These are phyloP conservation scores for Hemicrepidius hirtus DNA, from an alignment of 2,888 invertebrate genomes.

Conservation along the genomic window DNA sequence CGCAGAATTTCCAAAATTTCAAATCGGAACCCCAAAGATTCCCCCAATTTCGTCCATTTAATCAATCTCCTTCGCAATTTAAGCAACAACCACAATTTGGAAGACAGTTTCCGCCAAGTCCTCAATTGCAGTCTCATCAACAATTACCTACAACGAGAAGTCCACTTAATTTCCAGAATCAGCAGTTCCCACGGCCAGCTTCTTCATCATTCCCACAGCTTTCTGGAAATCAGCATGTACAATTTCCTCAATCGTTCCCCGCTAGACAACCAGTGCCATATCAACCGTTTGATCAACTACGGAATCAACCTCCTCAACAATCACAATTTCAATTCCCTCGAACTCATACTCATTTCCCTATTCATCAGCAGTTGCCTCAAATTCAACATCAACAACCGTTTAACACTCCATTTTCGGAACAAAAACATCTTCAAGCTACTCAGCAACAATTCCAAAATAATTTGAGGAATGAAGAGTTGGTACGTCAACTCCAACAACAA, in stretches of 20 bases:
- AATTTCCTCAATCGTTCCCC: constrained; percentile 50
- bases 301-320: constrained; percentile 68
- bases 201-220: constrained; percentile 50
- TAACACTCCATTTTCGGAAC: constrained; percentile 59
- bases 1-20: constrained; percentile 43
- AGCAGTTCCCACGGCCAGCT: constrained; percentile 28
- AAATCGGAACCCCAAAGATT: constrained; percentile 31
- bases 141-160: constrained; percentile 42
- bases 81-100: constrained; percentile 65
- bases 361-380: constrained; percentile 62
- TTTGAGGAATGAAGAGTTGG: constrained; percentile 68
- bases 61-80: constrained; percentile 53
- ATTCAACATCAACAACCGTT: constrained; percentile 67
- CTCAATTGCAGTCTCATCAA: constrained; percentile 35
- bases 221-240: constrained; percentile 31
- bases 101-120: constrained; percentile 40
- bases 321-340: constrained; percentile 71
- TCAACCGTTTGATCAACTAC: constrained; percentile 66
- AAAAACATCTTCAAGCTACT: constrained; percentile 64
- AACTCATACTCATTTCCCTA: constrained; percentile 73
- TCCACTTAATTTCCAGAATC: constrained; percentile 28
- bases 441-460: constrained; percentile 65
- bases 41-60: constrained; percentile 9
- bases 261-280: constrained; percentile 67
- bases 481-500: constrained; percentile 12